phyloP scores from a whole-genome alignment of 2,113 vertebrate genomes.

The Thamnophis sirtalis region DNA sequence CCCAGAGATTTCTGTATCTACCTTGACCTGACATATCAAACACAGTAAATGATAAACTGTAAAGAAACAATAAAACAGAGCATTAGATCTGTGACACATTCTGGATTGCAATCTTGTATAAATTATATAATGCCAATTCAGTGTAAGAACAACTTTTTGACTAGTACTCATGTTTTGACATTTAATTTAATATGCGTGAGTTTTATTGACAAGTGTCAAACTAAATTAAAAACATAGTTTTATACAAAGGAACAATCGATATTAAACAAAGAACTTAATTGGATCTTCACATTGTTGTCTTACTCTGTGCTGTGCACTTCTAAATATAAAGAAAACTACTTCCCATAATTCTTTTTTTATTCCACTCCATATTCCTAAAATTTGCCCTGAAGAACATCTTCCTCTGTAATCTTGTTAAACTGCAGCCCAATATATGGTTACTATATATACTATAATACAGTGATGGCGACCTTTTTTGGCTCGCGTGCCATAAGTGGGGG shows the following conservation, averaged over 20 bases:
- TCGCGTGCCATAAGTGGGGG: no score
- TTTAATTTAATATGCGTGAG: background rate
- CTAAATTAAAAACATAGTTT: no score
- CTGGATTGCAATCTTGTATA: background rate
- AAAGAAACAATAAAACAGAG: slow-evolving; percentile 28
- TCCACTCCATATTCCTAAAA: background rate
- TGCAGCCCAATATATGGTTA: background rate
- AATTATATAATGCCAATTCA: background rate
- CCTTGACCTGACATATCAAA: slow-evolving; percentile 99
- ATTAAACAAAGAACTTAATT: background rate
- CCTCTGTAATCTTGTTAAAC: background rate
- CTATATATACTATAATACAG: no score
- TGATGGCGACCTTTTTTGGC: no score
- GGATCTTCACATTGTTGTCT: background rate
- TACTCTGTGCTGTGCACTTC: background rate
- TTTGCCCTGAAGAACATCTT: background rate
- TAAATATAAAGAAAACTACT: background rate
- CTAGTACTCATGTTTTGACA: background rate
- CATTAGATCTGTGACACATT: background rate
- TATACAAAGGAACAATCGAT: background rate
- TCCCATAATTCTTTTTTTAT: background rate
- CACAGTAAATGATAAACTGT: slow-evolving; percentile 95
- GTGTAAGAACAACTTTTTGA: background rate
- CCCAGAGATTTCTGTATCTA: slow-evolving; percentile 97
- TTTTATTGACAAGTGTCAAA: background rate